Percentiles rank a stretch among this genome's conserved stretches.
phyloP scores from a whole-genome alignment of 2,888 invertebrate species.

The Timandra comae region DNA sequence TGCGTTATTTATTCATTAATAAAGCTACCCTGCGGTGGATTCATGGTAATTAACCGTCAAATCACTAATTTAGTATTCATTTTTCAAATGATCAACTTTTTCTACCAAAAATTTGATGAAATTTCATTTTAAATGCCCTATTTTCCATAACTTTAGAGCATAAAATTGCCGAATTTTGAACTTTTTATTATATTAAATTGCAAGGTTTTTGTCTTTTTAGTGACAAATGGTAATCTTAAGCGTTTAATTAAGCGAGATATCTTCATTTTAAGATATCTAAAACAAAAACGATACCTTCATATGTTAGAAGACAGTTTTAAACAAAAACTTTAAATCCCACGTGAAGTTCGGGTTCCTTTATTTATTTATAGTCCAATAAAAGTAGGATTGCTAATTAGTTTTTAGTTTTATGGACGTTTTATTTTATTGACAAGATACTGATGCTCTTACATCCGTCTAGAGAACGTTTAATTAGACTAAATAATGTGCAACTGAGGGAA shows the following conservation, averaged over 20 bases:
- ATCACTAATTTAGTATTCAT: constrained; percentile 58
- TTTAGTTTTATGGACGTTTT: constrained; percentile 64
- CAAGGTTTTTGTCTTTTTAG: too few species aligned
- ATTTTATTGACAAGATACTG: constrained; percentile 43
- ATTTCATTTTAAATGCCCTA: too few species aligned
- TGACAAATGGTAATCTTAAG: constrained; percentile 21
- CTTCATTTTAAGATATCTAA: too few species aligned
- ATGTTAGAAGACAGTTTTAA: constrained; percentile 24
- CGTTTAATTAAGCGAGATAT: constrained; percentile 54
- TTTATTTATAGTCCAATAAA: constrained; percentile 65
- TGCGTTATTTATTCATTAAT: constrained; percentile 61
- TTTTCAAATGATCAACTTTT: constrained; percentile 34
- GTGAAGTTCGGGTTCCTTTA: constrained; percentile 50
- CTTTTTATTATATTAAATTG: too few species aligned
- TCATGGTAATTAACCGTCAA: constrained; percentile 59
- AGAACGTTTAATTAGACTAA: too few species aligned
- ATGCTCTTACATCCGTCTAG: constrained; percentile 22
- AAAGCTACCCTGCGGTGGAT: constrained; percentile 48
- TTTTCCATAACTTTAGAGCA: too few species aligned
- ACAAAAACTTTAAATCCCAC: constrained; percentile 50
- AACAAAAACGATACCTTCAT: too few species aligned
- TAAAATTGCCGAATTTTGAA: too few species aligned
- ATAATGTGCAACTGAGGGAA: too few species aligned
- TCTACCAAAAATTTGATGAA: too few species aligned
- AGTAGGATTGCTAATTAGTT: constrained; percentile 68